Evolutionary conservation across 2,888 invertebrate species (phyloP), one percentile per base, ranked within the genome.

Genomic region (Lepidocyrtinus sp.): DNA sequence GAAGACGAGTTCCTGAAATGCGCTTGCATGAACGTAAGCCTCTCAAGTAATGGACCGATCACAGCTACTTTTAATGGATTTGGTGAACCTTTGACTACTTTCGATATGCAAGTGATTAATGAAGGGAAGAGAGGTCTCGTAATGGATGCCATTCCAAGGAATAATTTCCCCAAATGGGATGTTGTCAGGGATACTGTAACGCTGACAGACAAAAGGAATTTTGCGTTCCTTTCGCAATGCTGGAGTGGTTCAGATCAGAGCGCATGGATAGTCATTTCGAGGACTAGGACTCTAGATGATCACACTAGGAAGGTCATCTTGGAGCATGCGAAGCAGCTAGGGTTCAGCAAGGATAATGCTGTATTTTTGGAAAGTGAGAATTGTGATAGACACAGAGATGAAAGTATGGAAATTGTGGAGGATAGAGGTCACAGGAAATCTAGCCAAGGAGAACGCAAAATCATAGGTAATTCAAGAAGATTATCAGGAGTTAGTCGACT

Each of bases 151-250:
- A n/a, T n/a, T n/a, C n/a, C n/a, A n/a, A n/a, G n/a, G n/a, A n/a
- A n/a, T n/a, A n/a, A n/a, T n/a, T n/a, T n/a, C n/a, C n/a, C n/a
- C n/a, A n/a, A n/a, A n/a, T n/a, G n/a, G n/a, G n/a, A n/a, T n/a
- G n/a, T n/a, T n/a, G n/a, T n/a, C n/a, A n/a, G n/a, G 27, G 2
- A 26, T 36, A 36, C 36, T 15, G 45, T 67, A 1, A 17, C 45
- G 27, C n/a, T 67, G 2, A 67, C 65, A 1, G 65, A 67, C n/a
- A 67, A 67, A 7, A 27, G 26, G 21, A 67, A 26, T 19, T 67
- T 67, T 45, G 65, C 65, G 1, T 67, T 67, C 21, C 3, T 67
- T 2, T 1, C 21, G 1, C 17, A 17, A 5, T 67, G 65, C 19
- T 67, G 36, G 36, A 36, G 2, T 19, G 65, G 65, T 1, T n/a